A percentile compares a stretch with the other conserved stretches of the same genome.
phyloP scores from a whole-genome alignment of 2,888 invertebrate genomes.

The Sesia bembeciformis region DNA sequence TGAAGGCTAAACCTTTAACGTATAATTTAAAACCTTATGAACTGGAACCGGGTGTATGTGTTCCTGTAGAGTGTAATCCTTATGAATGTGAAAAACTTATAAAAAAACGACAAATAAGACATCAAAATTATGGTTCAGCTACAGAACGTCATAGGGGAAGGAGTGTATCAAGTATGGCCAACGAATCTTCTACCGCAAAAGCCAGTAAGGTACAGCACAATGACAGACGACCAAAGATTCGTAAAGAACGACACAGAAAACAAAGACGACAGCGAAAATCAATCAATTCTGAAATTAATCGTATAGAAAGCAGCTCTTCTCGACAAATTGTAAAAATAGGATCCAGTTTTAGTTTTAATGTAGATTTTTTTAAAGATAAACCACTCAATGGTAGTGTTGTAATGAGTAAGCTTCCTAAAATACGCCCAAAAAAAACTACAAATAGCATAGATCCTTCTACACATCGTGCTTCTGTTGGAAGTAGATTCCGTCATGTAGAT shows the following conservation, averaged over 20 bases:
- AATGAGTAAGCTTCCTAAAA: too few relatives aligned
- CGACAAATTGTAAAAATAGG: slow-evolving; percentile 20
- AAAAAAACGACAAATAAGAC: slow-evolving; percentile 3
- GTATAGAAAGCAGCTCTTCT: too few relatives aligned
- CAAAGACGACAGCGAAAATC: slow-evolving; percentile 13
- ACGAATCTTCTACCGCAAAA: not conserved
- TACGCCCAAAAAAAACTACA: too few relatives aligned
- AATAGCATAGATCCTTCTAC: too few relatives aligned
- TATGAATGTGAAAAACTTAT: slow-evolving; percentile 24
- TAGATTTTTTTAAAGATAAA: slow-evolving; percentile 3
- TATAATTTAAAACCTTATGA: slow-evolving; percentile 17
- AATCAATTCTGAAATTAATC: not conserved
- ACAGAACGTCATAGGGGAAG: not conserved
- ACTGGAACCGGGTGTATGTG: slow-evolving; percentile 27
- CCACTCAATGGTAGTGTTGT: not conserved
- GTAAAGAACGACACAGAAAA: slow-evolving; percentile 12
- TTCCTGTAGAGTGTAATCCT: slow-evolving; percentile 27
- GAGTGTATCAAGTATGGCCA: not conserved
- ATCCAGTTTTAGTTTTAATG: slow-evolving; percentile 24
- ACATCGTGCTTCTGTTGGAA: not conserved
- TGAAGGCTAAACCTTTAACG: slow-evolving; percentile 12
- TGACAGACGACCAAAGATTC: not conserved
- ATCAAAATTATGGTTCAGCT: not conserved
- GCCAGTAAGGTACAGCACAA: not conserved
- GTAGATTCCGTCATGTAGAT: not conserved